Evolutionary conservation across 2,797 vertebrate species (phyloP).

Genomic region (Emys orbicularis): DNA sequence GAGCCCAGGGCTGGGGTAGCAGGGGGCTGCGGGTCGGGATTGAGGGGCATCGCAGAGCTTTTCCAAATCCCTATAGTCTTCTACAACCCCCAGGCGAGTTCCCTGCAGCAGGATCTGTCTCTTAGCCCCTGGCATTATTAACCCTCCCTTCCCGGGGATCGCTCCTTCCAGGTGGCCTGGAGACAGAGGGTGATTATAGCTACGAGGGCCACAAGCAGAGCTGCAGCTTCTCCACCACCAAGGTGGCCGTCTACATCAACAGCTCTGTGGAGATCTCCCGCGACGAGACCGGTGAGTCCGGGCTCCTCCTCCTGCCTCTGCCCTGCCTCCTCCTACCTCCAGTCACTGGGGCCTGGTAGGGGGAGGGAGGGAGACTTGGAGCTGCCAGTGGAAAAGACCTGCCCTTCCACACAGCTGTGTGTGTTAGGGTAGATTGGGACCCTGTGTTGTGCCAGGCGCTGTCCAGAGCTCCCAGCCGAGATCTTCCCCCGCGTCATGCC

Average conservation of each 20-base stretch:
- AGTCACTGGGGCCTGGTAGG: not conserved
- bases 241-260: constrained; percentile 92
- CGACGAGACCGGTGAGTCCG: constrained; percentile 85
- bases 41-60: not conserved
- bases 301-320: not conserved
- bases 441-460: not conserved
- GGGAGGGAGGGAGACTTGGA: not conserved
- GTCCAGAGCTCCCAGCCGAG: not conserved
- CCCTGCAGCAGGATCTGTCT: not conserved
- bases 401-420: not conserved
- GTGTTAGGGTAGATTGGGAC: not conserved
- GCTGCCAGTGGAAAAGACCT: not conserved
- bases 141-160: too few relatives aligned
- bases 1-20: too few relatives aligned
- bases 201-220: constrained; percentile 86
- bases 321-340: not conserved
- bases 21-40: not conserved
- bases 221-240: constrained; percentile 85
- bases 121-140: not conserved
- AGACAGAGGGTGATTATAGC: constrained; percentile 89
- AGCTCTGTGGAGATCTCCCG: constrained; percentile 88
- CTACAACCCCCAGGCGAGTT: not conserved
- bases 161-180: constrained; percentile 85
- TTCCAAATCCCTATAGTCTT: not conserved
- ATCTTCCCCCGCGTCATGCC: not conserved